Conservation (phyloP, 2,113 vertebrate species). For the Hucho hucho region DNA sequence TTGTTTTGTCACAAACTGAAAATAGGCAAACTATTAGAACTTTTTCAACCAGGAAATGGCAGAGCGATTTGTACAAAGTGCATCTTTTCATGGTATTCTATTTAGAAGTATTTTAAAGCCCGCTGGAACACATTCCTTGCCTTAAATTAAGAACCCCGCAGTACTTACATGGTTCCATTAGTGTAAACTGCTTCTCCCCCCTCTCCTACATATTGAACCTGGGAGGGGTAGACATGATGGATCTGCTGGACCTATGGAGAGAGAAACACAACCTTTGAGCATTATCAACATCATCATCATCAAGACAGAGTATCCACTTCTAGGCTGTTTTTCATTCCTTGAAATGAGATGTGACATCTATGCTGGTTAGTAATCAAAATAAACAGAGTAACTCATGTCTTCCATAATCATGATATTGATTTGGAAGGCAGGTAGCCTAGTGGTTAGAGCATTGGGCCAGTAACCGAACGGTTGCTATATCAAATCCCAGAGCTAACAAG, state of each 20-base stretch:
- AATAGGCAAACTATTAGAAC: too few species aligned
- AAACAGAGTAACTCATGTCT: not conserved
- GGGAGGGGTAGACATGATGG: conserved; percentile 89
- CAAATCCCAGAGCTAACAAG: too few species aligned
- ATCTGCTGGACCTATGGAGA: conserved; percentile 83
- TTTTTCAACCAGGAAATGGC: too few species aligned
- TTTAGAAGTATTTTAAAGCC: conserved; percentile 8
- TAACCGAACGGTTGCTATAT: too few species aligned
- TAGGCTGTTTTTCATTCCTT: not conserved
- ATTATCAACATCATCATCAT: not conserved
- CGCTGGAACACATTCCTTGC: not conserved
- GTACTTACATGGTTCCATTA: conserved; percentile 92
- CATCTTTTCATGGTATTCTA: not conserved
- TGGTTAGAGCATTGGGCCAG: too few species aligned
- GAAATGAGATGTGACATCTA: too few species aligned
- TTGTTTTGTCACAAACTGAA: too few species aligned
- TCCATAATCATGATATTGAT: not conserved
- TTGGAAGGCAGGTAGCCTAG: too few species aligned
- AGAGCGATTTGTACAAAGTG: too few species aligned
- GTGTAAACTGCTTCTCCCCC: conserved; percentile 89
- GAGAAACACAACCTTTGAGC: conserved; percentile 22
- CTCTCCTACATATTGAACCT: conserved; percentile 93
- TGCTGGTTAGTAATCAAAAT: too few species aligned
- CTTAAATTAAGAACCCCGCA: conserved; percentile 8
- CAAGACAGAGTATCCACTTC: not conserved